Conservation (phyloP, 2,113 vertebrate species). For the Halcyon senegalensis region DNA sequence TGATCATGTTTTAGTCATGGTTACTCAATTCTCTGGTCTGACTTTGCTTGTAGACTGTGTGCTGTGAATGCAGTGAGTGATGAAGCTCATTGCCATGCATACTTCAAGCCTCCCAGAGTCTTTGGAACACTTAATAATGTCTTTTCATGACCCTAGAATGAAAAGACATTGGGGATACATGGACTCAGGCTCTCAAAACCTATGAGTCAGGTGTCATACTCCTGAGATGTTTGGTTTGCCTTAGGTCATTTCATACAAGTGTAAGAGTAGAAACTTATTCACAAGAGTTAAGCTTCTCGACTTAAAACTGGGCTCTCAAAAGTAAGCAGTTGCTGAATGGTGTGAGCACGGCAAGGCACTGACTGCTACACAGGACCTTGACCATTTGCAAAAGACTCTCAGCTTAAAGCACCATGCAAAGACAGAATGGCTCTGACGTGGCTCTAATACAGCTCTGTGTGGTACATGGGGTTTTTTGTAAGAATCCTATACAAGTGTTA, state of each 20-base stretch:
- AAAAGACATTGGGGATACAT: background rate
- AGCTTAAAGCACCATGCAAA: background rate
- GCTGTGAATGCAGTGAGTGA: background rate
- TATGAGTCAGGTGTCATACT: background rate
- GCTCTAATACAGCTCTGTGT: background rate
- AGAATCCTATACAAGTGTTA: background rate
- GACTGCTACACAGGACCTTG: background rate
- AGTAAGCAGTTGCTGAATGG: background rate
- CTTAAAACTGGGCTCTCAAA: background rate
- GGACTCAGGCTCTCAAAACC: background rate
- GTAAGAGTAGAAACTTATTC: background rate
- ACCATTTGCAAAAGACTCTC: background rate
- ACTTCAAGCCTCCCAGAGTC: background rate
- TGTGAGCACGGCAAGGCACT: background rate
- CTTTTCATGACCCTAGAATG: background rate
- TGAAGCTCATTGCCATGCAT: constrained; percentile 4
- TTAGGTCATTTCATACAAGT: background rate
- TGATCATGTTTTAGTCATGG: constrained; percentile 11
- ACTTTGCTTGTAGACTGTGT: background rate
- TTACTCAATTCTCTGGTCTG: background rate
- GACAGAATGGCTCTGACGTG: background rate
- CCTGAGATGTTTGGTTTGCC: background rate
- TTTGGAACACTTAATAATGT: background rate
- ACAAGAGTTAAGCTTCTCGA: background rate
- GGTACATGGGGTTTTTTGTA: background rate